Percentiles rank a stretch among this genome's conserved stretches.
phyloP scores from a whole-genome alignment of 2,888 invertebrate species.

The Cylindroiulus punctatus region DNA sequence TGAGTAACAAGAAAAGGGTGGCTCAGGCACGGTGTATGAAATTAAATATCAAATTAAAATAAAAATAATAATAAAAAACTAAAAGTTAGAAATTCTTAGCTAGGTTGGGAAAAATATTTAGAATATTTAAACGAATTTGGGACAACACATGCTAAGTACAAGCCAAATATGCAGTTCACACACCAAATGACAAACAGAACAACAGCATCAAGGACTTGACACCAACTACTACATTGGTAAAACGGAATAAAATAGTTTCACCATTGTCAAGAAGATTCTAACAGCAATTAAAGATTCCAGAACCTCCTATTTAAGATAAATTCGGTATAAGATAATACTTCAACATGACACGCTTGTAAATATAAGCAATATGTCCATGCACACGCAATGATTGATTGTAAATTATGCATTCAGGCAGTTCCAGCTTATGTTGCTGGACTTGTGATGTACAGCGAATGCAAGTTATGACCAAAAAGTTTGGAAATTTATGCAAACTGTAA shows the following conservation, averaged over 20 bases:
- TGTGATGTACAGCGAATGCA: no score
- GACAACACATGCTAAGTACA: neutral
- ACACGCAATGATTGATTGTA: neutral
- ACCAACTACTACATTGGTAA: neutral
- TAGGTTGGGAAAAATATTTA: neutral
- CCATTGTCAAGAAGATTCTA: slow-evolving; percentile 17
- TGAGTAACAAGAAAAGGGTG: slow-evolving; percentile 54
- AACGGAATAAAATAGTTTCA: neutral
- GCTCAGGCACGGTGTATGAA: slow-evolving; percentile 50
- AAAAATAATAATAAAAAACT: neutral
- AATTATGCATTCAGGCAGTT: no score
- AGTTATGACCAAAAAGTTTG: no score
- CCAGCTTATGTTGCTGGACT: no score
- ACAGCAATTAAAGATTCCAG: slow-evolving; percentile 2
- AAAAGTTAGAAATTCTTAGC: no score
- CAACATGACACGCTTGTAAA: neutral
- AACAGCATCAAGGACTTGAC: neutral
- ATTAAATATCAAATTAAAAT: neutral
- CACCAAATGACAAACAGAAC: neutral
- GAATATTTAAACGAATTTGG: neutral
- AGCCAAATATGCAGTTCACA: neutral
- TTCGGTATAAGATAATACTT: neutral
- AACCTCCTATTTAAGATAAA: slow-evolving; percentile 27
- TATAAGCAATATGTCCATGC: neutral
- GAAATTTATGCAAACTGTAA: no score